These are phyloP conservation scores for Crocallis elinguaria DNA, from an alignment of 2,888 invertebrate species.

Conservation along the genomic window DNA sequence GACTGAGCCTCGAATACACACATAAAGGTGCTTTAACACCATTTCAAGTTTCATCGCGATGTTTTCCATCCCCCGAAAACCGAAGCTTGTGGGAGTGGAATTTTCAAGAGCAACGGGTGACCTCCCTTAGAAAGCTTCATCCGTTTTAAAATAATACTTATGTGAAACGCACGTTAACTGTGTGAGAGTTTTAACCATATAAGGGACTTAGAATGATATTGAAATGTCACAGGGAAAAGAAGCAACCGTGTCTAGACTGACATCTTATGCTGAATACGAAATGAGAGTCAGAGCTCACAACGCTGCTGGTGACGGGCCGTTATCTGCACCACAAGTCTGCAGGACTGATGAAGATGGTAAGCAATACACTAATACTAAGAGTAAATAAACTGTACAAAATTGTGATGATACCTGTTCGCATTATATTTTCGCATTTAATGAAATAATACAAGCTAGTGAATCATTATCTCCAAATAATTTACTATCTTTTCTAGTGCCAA, in stretches of 20 bases:
- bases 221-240: slow-evolving; percentile 84
- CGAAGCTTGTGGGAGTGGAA: too few relatives aligned
- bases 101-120: too few relatives aligned
- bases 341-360: slow-evolving; percentile 93
- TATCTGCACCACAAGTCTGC: slow-evolving; percentile 90
- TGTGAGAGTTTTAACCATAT: too few relatives aligned
- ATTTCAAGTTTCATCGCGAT: too few relatives aligned
- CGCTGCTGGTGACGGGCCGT: slow-evolving; percentile 92
- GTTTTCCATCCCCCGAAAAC: too few relatives aligned
- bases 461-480: too few relatives aligned
- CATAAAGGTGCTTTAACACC: too few relatives aligned
- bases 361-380: not conserved
- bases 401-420: too few relatives aligned
- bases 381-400: not conserved
- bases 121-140: too few relatives aligned
- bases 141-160: too few relatives aligned
- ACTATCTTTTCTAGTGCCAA: slow-evolving; percentile 87
- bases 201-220: not conserved
- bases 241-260: slow-evolving; percentile 90
- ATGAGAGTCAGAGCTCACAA: slow-evolving; percentile 93
- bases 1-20: too few relatives aligned
- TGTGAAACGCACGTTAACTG: too few relatives aligned
- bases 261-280: slow-evolving; percentile 94
- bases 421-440: not conserved
- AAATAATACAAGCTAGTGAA: not conserved